Evolutionary conservation across 2,888 invertebrate species (phyloP), one percentile per base, ranked within the genome.

Genomic region (Hecatera dysodea): DNA sequence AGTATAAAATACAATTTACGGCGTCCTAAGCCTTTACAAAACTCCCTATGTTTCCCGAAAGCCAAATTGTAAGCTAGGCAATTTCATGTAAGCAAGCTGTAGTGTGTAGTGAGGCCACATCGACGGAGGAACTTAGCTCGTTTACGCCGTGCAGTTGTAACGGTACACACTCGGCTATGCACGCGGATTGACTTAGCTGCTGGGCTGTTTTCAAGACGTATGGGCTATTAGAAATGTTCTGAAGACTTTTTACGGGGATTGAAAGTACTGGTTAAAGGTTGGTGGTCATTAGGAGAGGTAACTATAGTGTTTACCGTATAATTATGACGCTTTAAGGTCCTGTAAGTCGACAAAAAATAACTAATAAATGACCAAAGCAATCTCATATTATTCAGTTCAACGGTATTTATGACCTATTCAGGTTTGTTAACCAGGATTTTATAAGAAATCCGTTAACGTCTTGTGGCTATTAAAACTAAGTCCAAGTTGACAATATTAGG

Each of bases 11-110:
- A 39, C 39, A 39, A 2, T 39, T 3, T 2, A 42, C 17, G 19
- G 19, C 12, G n/a, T 22, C 27, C 36, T 36, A 9, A 11, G 42
- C 42, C 27, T 1, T 22, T 15, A 29, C 36, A 36, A 11, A 15
- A 11, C 12, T 2, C 48, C 61, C 1, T 68, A 61, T 68, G 62
- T 75, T 78, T 65, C 19, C 42, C 4, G 46, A 53, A 72, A 69
- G 67, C 71, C 66, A 80, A 86, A 80, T 74, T 67, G 84, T 83
- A 80, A 77, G 77, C 82, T 69, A 56, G 69, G 79, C 81, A 84
- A 81, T 85, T 81, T 81, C 74, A 74, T 72, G 76, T 79, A 72
- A 77, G 79, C 72, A 80, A 84, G 82, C 81, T 71, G 72, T 64
- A 78, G 67, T 64, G 33, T 65, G 73, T 64, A 78, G 66, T 57